Base-by-base conservation (phyloP, 2,797 vertebrate genomes). In the Apogon hyalosoma region DNA sequence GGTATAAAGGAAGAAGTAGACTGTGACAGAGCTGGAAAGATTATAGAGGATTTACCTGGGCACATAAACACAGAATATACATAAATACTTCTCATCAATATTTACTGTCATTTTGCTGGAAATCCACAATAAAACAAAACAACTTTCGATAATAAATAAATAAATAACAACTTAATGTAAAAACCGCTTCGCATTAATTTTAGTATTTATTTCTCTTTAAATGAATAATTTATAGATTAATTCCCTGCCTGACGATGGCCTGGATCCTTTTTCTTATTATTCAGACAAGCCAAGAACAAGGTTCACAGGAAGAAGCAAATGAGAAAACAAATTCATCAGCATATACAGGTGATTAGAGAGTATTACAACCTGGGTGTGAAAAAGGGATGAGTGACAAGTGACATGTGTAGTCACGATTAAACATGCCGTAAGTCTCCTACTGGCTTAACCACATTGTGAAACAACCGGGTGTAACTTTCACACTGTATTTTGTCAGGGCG, bases 31-130 rank as follows among this genome's bases (percentile, higher is more conserved):
- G 63, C 45, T 52, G 65, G 55, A 72, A 69, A 84, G 72, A 86
- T 85, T 84, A 88, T 62, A 75, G 53, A 67, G 73, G 79, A 87
- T 82, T 84, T 83, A 84, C 59, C 67, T 58, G 54, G 31, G 40
- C 45, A 63, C 13, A 46, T 73, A 57, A 79, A 75, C 63, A 63
- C 43, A 50, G 55, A 75, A 50, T 11, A 52, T 48, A 73, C 10
- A 66, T 4, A 2, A 21, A 24, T 38, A 13, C 40, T 48, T 43
- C 59, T 73, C 68, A 65, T 75, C 14, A 53, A 77, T 85, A 73
- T 86, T 74, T 49, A 51, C 63, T 6, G 14, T 41, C 2, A 42
- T 72, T 58, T 72, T 47, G n/a, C 38, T 13, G 24, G n/a, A 24
- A 58, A 58, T 45, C 55, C 45, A 46, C 13, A n/a, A 55, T 40